Evolutionary conservation across 2,888 invertebrate genomes (phyloP).

Genomic region (Tryphoninae sp.): DNA sequence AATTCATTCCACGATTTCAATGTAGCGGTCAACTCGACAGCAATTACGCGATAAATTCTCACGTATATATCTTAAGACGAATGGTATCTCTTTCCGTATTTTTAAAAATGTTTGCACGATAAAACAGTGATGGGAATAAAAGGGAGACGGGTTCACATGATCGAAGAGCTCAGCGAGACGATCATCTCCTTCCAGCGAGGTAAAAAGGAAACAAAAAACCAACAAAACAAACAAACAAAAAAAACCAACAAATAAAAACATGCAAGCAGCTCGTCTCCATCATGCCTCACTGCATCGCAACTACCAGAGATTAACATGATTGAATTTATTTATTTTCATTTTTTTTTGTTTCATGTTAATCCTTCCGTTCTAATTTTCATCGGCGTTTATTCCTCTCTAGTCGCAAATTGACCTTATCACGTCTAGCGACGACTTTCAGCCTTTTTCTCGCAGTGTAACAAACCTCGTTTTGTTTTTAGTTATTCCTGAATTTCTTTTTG

Average conservation of each 20-base stretch:
- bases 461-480: slow-evolving; percentile 12
- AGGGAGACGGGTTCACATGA: slow-evolving; percentile 98
- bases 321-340: slow-evolving; percentile 35
- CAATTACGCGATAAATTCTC: slow-evolving; percentile 12
- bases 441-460: slow-evolving; percentile 40
- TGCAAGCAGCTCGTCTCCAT: slow-evolving; percentile 74
- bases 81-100: slow-evolving; percentile 61
- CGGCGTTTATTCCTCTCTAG: slow-evolving; percentile 18
- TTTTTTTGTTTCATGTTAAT: slow-evolving; percentile 41
- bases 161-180: slow-evolving; percentile 98
- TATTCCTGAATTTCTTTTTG: slow-evolving; percentile 5
- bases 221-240: slow-evolving; percentile 33
- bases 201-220: slow-evolving; percentile 83
- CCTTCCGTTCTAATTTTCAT: slow-evolving; percentile 52
- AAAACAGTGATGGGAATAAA: slow-evolving; percentile 98
- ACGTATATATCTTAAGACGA: slow-evolving; percentile 24
- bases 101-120: slow-evolving; percentile 77
- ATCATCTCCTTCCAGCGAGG: slow-evolving; percentile 99
- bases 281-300: slow-evolving; percentile 71
- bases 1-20: slow-evolving; percentile 19
- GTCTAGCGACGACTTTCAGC: slow-evolving; percentile 20
- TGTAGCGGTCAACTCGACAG: slow-evolving; percentile 8
- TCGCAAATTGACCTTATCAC: slow-evolving; percentile 4
- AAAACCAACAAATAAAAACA: slow-evolving; percentile 51
- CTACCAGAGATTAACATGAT: slow-evolving; percentile 60